A percentile compares a stretch with the other conserved stretches of the same genome.
These are phyloP conservation scores for Megaceryle maxima DNA, from an alignment of 2,113 vertebrate genomes.

Conservation along the genomic window DNA sequence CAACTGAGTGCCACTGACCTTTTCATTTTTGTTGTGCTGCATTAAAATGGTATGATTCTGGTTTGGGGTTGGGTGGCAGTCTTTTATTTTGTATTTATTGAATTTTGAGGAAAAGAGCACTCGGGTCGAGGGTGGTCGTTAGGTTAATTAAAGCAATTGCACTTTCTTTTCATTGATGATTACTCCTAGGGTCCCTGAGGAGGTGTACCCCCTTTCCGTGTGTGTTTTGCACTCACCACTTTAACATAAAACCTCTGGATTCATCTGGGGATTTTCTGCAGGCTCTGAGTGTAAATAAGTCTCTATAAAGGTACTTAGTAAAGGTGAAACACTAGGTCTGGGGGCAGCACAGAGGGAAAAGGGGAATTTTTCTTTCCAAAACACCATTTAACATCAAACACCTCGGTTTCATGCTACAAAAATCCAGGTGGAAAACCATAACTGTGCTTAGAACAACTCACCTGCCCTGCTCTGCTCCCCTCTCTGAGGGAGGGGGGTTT, in stretches of 20 bases:
- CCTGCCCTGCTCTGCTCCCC: not conserved
- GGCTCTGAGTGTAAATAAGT: not conserved
- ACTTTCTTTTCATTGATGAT: constrained; percentile 17
- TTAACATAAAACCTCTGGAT: not conserved
- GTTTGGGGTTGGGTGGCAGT: not conserved
- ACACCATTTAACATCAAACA: not conserved
- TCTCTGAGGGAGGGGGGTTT: not conserved
- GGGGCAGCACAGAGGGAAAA: not conserved
- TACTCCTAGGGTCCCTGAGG: not conserved
- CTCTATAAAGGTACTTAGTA: not conserved
- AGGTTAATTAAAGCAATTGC: constrained; percentile 34
- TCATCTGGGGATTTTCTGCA: not conserved
- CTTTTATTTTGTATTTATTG: not conserved
- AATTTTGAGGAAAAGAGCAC: not conserved
- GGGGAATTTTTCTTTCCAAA: not conserved
- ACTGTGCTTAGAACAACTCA: not conserved
- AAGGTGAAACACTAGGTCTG: not conserved
- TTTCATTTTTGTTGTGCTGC: not conserved
- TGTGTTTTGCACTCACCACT: constrained; percentile 30
- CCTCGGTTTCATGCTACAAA: not conserved
- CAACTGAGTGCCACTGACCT: not conserved
- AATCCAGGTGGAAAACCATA: rapidly evolving
- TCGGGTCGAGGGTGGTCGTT: not conserved
- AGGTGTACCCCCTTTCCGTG: not conserved
- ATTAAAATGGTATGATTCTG: not conserved